Percentiles rank a stretch among this genome's conserved stretches.
Conservation (phyloP, 2,888 invertebrate genomes). For the Eristalis tenax region DNA sequence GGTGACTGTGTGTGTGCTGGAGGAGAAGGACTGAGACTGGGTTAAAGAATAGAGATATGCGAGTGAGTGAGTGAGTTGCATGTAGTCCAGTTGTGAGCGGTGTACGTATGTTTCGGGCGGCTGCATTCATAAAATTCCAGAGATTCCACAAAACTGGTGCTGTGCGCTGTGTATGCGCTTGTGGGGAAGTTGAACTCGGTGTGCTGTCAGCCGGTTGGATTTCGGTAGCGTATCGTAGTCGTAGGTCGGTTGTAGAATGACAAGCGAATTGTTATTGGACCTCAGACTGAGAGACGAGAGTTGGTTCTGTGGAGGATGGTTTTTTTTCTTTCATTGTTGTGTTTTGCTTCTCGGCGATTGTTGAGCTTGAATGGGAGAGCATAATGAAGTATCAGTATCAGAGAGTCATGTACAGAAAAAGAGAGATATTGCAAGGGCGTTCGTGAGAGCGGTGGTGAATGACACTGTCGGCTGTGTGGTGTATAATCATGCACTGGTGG, state of each 20-base stretch:
- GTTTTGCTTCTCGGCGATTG: constrained; percentile 11
- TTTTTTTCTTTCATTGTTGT: background rate
- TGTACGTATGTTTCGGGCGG: constrained; percentile 18
- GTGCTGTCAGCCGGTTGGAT: constrained; percentile 49
- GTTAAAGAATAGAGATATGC: constrained; percentile 53
- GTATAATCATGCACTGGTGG: constrained; percentile 63
- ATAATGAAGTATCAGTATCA: constrained; percentile 53
- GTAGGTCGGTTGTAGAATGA: constrained; percentile 69
- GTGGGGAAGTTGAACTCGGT: constrained; percentile 36
- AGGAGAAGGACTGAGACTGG: constrained; percentile 58
- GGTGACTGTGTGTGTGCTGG: constrained; percentile 25
- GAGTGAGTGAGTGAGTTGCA: constrained; percentile 53
- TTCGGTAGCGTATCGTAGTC: constrained; percentile 70
- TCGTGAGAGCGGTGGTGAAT: constrained; percentile 41
- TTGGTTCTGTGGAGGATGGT: constrained; percentile 12
- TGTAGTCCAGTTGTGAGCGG: constrained; percentile 14
- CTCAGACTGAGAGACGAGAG: constrained; percentile 11
- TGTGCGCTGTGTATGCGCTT: constrained; percentile 36
- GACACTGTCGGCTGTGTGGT: constrained; percentile 58
- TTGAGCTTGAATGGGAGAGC: constrained; percentile 57
- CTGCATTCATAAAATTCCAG: constrained; percentile 70
- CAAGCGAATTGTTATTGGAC: constrained; percentile 54
- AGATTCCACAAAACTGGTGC: constrained; percentile 59
- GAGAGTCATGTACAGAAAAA: constrained; percentile 33
- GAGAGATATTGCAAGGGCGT: constrained; percentile 19